These are phyloP conservation scores for Gonatopus flavifemur DNA, from an alignment of 1,140 invertebrate species.

Conservation along the genomic window DNA sequence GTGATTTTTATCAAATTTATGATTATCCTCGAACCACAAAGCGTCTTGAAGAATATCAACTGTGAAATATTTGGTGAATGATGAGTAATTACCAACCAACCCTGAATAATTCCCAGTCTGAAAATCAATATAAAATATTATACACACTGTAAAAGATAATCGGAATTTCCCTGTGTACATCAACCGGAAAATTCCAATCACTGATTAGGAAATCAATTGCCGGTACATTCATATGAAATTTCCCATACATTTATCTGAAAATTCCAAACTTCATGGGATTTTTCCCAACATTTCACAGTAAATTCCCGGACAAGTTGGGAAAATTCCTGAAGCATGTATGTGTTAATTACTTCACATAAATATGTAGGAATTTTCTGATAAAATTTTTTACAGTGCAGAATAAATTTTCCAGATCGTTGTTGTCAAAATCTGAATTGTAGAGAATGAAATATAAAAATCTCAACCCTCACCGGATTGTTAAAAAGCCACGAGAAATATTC, in stretches of 20 bases:
- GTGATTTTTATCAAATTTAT: slow-evolving; percentile 19
- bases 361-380: not conserved
- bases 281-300: no score
- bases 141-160: not conserved
- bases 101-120: slow-evolving; percentile 34
- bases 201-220: no score
- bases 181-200: no score
- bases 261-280: no score
- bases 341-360: not conserved
- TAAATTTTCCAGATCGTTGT: not conserved
- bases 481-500: slow-evolving; percentile 60
- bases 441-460: not conserved
- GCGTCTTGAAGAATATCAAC: slow-evolving; percentile 55
- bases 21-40: slow-evolving; percentile 38
- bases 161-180: no score
- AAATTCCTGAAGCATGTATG: not conserved
- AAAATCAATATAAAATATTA: not conserved
- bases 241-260: no score
- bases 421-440: not conserved
- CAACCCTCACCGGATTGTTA: slow-evolving; percentile 21
- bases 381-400: not conserved
- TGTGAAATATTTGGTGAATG: slow-evolving; percentile 39
- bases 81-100: slow-evolving; percentile 30
- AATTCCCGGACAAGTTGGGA: not conserved
- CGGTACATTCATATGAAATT: no score